Conservation (phyloP, 2,797 vertebrate species). For the Prunella strophiata region DNA sequence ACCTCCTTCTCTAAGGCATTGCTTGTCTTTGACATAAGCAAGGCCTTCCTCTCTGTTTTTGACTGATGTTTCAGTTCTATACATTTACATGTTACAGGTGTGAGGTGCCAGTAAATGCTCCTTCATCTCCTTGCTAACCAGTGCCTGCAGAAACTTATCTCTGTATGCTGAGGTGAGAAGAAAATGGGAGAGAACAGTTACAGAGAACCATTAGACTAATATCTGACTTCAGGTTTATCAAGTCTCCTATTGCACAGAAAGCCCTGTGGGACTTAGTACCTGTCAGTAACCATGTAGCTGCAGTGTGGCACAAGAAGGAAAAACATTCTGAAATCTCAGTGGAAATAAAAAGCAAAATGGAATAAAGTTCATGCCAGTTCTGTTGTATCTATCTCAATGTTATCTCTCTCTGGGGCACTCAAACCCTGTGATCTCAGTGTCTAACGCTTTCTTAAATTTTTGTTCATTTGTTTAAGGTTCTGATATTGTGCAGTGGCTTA, state of each 20-base stretch:
- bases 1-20: not conserved
- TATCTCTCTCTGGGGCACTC: not conserved
- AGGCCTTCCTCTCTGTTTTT: not conserved
- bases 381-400: not conserved
- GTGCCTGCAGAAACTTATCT: not conserved
- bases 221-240: not conserved
- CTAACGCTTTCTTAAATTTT: not conserved
- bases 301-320: not conserved
- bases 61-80: not conserved
- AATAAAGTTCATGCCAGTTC: not conserved
- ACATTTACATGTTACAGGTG: not conserved
- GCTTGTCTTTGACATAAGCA: not conserved
- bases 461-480: constrained; percentile 80
- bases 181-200: not conserved
- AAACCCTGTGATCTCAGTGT: not conserved
- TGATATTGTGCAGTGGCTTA: constrained; percentile 94
- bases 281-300: not conserved
- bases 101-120: not conserved
- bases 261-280: not conserved
- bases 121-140: not conserved
- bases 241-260: not conserved
- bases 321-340: not conserved
- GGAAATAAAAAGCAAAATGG: not conserved
- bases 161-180: not conserved
- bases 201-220: not conserved